phyloP scores from a whole-genome alignment of 2,797 vertebrate genomes.

The Micropoecilia bifurca region DNA sequence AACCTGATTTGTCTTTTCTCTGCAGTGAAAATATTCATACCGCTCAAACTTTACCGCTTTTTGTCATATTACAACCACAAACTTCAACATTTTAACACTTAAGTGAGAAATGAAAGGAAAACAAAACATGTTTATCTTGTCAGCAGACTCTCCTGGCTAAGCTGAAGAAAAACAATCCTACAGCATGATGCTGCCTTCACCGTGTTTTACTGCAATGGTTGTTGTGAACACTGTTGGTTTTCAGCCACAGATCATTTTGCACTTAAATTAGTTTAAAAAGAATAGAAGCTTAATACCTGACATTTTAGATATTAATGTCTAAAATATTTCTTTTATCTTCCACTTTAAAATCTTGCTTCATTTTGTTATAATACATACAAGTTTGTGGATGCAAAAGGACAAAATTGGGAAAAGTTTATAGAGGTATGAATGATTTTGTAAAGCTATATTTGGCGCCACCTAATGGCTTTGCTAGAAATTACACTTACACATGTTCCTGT shows the following conservation, averaged over 20 bases:
- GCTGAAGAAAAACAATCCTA: not conserved
- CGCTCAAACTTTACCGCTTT: not conserved
- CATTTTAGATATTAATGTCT: not conserved
- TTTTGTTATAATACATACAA: not conserved
- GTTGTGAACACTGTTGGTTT: not conserved
- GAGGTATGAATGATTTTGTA: not conserved
- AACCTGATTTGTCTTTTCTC: not conserved
- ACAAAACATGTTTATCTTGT: not conserved
- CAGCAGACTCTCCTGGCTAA: not conserved
- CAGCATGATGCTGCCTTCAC: not conserved
- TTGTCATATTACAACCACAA: not conserved
- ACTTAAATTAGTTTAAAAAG: not conserved
- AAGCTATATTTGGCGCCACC: slow-evolving; percentile 1
- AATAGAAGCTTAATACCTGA: not conserved
- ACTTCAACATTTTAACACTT: not conserved
- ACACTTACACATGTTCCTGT: not conserved
- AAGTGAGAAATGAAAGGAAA: not conserved
- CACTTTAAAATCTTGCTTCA: not conserved
- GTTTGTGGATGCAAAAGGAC: not conserved
- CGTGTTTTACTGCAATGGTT: not conserved
- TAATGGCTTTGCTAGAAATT: not conserved
- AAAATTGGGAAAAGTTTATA: not conserved
- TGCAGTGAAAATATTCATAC: not conserved
- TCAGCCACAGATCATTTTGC: not conserved
- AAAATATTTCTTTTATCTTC: not conserved